A percentile compares a stretch with the other conserved stretches of the same genome.
Conservation (phyloP, 2,888 invertebrate species). For the Macrophya alboannulata region DNA sequence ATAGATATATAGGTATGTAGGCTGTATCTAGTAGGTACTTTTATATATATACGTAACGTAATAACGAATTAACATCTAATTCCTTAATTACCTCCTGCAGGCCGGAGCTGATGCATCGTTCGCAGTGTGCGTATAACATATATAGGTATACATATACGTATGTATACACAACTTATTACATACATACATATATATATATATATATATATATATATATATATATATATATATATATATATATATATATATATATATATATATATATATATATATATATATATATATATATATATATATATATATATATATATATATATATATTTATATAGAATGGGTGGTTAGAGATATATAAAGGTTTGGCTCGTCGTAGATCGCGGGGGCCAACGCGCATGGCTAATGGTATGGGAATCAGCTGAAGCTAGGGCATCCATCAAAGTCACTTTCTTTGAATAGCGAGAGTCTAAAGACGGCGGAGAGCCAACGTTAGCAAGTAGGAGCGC, state of each 20-base stretch:
- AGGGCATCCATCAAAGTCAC: constrained; percentile 48
- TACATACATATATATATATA: too few species aligned
- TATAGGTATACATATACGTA: too few species aligned
- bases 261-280: too few species aligned
- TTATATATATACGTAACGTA: constrained; percentile 22
- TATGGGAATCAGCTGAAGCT: constrained; percentile 46
- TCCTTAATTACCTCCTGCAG: constrained; percentile 8
- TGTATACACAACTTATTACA: too few species aligned
- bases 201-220: too few species aligned
- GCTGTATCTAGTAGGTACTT: neutral
- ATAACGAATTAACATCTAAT: constrained; percentile 31
- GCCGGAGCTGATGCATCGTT: neutral
- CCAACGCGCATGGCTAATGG: constrained; percentile 25
- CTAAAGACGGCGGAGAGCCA: neutral
- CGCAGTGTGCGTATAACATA: too few species aligned
- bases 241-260: too few species aligned
- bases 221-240: too few species aligned
- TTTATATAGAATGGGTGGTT: neutral
- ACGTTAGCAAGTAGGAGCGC: neutral
- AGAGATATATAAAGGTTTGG: neutral
- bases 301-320: neutral
- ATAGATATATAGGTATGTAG: neutral
- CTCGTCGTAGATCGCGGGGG: constrained; percentile 14
- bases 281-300: neutral
- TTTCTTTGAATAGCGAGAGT: constrained; percentile 39